Evolutionary conservation across 2,113 vertebrate genomes (phyloP).

Genomic region (Tragelaphus scriptus): DNA sequence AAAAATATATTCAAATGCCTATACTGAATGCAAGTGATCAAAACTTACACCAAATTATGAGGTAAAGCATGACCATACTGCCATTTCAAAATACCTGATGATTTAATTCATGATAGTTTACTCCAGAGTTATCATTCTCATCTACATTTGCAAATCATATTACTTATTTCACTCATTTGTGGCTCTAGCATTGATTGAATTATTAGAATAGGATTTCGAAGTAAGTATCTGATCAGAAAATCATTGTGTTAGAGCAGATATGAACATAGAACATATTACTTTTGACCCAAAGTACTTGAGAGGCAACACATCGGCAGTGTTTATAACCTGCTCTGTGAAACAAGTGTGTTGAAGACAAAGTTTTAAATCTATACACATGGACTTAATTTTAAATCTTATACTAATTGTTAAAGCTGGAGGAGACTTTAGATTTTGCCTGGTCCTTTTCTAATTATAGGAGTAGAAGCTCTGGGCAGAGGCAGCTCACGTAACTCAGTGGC

Average conservation of each 20-base stretch:
- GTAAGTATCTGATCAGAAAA: background rate
- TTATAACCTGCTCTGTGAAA: background rate
- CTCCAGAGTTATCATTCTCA: background rate
- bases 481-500: background rate
- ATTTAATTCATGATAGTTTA: constrained; percentile 1
- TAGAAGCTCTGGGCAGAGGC: background rate
- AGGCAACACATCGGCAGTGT: background rate
- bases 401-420: background rate
- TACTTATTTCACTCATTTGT: constrained; percentile 12
- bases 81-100: constrained; percentile 2
- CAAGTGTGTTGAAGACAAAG: background rate
- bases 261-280: background rate
- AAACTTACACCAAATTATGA: constrained; percentile 7
- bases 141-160: background rate
- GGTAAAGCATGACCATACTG: background rate
- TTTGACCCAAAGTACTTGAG: background rate
- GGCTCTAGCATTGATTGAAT: background rate
- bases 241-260: background rate
- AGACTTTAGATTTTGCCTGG: constrained; percentile 5
- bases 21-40: background rate
- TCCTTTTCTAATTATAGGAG: background rate
- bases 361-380: background rate
- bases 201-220: constrained; percentile 27
- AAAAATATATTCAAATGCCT: background rate
- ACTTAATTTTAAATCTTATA: constrained; percentile 2